Conservation (phyloP, 35 echinoderm and acorn worm genomes). For the Apostichopus japonicus region DNA sequence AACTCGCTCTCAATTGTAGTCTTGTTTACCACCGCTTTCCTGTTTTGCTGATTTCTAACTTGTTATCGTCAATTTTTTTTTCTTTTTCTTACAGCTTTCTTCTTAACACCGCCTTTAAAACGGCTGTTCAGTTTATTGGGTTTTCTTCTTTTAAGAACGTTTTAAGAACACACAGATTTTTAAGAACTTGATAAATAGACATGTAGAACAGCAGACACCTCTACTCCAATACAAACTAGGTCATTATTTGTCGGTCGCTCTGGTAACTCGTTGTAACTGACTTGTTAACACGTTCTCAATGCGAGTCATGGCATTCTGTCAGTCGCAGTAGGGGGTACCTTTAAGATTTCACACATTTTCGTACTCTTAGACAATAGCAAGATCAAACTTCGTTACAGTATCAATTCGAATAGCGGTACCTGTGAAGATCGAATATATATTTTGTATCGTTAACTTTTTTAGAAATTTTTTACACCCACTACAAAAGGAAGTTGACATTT, state of each 20-base stretch:
- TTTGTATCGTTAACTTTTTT: too few species aligned
- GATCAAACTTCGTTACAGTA: conserved; percentile 34
- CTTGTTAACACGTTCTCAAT: conserved; percentile 3
- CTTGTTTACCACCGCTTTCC: conserved; percentile 50
- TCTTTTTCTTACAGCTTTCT: not conserved
- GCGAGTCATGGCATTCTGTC: not conserved
- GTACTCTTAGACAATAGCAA: not conserved
- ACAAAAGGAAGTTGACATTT: not conserved
- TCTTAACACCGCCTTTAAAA: not conserved
- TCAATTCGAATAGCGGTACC: not conserved
- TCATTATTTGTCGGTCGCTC: conserved; percentile 31
- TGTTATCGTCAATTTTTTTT: conserved; percentile 37
- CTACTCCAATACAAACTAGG: conserved; percentile 7
- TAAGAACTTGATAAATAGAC: not conserved
- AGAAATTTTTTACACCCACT: not conserved
- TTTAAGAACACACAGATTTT: too few species aligned
- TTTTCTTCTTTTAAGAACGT: too few species aligned
- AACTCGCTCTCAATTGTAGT: conserved; percentile 40
- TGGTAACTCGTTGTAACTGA: not conserved
- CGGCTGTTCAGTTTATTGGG: not conserved
- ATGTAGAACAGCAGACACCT: conserved; percentile 42
- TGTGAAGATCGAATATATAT: too few species aligned
- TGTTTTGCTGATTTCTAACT: conserved; percentile 29
- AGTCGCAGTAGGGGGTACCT: not conserved
- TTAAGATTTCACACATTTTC: not conserved